Conservation (phyloP, 2,797 vertebrate genomes). For the Scarus forsteni region DNA sequence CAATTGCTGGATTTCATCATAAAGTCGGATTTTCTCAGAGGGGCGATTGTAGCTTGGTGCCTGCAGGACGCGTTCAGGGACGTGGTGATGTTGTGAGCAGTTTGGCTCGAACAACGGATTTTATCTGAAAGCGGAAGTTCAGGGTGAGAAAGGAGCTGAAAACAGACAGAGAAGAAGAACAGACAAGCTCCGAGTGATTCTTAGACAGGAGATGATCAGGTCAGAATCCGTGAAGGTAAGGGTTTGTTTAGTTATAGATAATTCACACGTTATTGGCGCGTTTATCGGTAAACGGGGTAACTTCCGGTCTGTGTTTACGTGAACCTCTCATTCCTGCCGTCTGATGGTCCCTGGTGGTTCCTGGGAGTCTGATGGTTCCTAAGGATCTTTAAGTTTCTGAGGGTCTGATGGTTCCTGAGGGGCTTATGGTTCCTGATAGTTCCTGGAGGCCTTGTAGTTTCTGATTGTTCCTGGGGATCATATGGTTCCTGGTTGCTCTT, state of each 20-base stretch:
- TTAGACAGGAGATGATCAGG: neutral
- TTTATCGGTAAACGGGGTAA: no score
- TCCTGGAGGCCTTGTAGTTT: no score
- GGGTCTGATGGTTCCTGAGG: no score
- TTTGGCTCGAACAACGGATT: neutral
- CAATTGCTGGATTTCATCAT: no score
- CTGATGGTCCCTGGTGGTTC: no score
- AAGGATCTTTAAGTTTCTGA: no score
- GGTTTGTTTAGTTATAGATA: neutral
- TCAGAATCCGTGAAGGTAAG: neutral
- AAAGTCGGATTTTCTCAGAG: neutral
- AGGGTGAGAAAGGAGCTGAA: neutral
- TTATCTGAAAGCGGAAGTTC: neutral
- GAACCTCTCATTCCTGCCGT: no score
- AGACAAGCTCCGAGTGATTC: neutral
- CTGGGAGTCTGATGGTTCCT: no score
- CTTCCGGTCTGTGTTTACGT: neutral
- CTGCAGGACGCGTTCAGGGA: neutral
- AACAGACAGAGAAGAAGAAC: neutral
- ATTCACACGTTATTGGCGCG: no score
- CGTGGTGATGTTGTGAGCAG: accelerated
- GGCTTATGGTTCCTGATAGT: no score
- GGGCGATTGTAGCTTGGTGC: neutral
- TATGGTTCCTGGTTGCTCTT: no score
- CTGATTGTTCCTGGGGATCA: no score